Conservation (phyloP, 2,888 invertebrate genomes). For the Epirrhoe alternata region DNA sequence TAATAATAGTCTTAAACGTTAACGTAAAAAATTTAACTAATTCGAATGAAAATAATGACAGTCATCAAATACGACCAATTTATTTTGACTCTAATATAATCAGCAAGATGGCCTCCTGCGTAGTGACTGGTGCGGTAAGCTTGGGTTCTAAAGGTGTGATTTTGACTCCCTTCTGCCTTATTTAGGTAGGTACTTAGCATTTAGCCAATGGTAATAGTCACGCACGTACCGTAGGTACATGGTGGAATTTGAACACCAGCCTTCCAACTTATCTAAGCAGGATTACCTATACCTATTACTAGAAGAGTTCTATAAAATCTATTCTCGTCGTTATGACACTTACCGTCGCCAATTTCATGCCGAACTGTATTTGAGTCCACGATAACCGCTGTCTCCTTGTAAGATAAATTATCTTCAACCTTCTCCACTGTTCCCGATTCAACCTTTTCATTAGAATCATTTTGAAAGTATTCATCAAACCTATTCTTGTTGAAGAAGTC, state of each 20-base stretch:
- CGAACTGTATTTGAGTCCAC: conserved; percentile 71
- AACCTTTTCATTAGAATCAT: conserved; percentile 47
- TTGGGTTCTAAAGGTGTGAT: no score
- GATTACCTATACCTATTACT: background rate
- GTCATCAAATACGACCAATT: no score
- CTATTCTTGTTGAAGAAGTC: conserved; percentile 75
- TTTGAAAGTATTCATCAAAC: conserved; percentile 67
- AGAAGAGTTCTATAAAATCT: background rate
- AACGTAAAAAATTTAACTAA: no score
- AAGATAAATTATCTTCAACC: conserved; percentile 26
- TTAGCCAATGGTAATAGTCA: no score
- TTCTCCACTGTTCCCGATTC: conserved; percentile 27
- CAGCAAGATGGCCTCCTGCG: no score
- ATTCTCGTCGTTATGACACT: conserved; percentile 50
- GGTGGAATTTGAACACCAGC: background rate
- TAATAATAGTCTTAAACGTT: no score
- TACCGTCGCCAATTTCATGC: conserved; percentile 79
- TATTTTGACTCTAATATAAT: no score
- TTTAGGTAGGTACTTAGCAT: no score
- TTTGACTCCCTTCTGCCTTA: no score
- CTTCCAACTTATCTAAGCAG: background rate
- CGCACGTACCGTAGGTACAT: background rate
- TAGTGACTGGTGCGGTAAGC: no score
- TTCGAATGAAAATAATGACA: no score
- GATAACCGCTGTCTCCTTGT: conserved; percentile 70